Evolutionary conservation across 2,797 vertebrate species (phyloP).

Genomic region (Luscinia luscinia): DNA sequence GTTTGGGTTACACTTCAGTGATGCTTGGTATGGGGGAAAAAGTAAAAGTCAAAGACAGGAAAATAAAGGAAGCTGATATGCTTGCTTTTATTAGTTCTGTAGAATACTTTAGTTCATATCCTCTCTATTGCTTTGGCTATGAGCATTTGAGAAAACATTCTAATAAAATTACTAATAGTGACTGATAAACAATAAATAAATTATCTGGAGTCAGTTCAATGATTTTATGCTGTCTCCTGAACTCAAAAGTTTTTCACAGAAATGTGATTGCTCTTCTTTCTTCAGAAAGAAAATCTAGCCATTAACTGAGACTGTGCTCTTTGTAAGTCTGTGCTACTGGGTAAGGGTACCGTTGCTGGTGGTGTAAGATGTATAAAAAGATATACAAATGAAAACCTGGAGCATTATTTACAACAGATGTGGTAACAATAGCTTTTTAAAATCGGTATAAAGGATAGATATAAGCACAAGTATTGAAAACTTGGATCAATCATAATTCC

Average conservation of each 20-base stretch:
- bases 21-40: not conserved
- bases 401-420: conserved; percentile 8
- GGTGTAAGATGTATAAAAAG: not conserved
- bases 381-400: not conserved
- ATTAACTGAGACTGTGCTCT: not conserved
- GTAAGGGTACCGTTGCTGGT: not conserved
- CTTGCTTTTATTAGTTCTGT: not conserved
- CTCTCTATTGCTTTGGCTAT: not conserved
- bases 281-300: not conserved
- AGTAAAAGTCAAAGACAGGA: not conserved
- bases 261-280: not conserved
- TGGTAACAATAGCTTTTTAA: not conserved
- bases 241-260: not conserved
- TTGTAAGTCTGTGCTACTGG: not conserved
- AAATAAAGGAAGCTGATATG: not conserved
- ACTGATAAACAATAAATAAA: not conserved
- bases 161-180: not conserved
- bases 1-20: not conserved
- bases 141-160: not conserved
- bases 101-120: not conserved
- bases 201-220: not conserved
- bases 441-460: not conserved
- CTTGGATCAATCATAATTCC: not conserved
- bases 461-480: not conserved
- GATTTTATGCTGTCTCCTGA: not conserved